Evolutionary conservation across 2,797 vertebrate genomes (phyloP), one percentile per base, ranked within the genome.

Genomic region (Halcyon badia): DNA sequence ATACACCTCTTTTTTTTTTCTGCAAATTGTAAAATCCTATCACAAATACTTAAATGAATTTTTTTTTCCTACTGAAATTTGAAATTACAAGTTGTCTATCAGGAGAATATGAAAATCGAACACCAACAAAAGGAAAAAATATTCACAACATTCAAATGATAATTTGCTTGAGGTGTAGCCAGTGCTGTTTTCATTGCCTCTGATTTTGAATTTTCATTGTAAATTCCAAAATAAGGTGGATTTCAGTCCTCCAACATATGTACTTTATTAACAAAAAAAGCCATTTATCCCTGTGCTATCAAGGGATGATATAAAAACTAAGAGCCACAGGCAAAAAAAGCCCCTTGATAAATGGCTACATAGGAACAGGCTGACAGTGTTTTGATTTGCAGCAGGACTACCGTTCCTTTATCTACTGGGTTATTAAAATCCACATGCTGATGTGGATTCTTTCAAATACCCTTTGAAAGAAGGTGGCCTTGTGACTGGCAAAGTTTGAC

Each of bases 371-470:
- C 25, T 87, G 72, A 90, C 33, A 85, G 31, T 76, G 39, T 64
- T 96, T 76, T 71, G 52, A 90, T 72, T 66, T 78, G 54, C 41
- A 62, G 60, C 13, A 69, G 25, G 44, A 62, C 61, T 80, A 19
- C 21, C 85, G 86, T 81, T 86, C n/a, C n/a, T 35, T 81, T 83
- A 57, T 73, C 64, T 76, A 54, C 44, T 2, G 7, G 14, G 26
- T 83, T 68, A 77, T 58, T 87, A 87, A 92, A 95, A 73, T 44
- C 31, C 64, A 56, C 56, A 52, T 28, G 62, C 44, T 83, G 61
- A 79, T 89, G 22, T 87, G 88, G 49, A 51, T 51, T 51, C 49
- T 51, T n/a, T 89, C 78, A 96, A 80, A 85, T 51, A 93, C 57
- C 54, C 18, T 93, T 91, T 86, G 35, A 93, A 87, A 79, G 49